phyloP scores from a whole-genome alignment of 2,888 invertebrate genomes.

The Acanthosoma haemorrhoidale region DNA sequence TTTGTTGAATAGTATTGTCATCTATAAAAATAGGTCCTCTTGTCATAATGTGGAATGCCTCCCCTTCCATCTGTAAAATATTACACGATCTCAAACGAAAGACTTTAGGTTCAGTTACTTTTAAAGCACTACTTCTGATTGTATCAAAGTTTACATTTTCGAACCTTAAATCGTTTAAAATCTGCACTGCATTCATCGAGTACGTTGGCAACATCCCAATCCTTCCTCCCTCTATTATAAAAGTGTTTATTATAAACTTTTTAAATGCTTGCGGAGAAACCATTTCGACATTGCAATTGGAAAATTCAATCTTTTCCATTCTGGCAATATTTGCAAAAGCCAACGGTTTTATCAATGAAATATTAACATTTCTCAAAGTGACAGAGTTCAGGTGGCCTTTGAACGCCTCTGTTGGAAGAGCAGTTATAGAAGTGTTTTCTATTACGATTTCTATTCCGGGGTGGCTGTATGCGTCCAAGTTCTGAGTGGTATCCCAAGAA shows the following conservation, averaged over 20 bases:
- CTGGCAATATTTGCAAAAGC: constrained; percentile 66
- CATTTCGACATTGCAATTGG: constrained; percentile 55
- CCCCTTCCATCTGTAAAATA: constrained; percentile 58
- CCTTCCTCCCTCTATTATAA: constrained; percentile 58
- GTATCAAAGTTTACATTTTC: constrained; percentile 59
- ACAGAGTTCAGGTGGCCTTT: constrained; percentile 58
- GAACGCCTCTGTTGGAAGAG: constrained; percentile 55
- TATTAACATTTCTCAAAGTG: constrained; percentile 56
- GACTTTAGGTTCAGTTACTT: constrained; percentile 57
- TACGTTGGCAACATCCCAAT: constrained; percentile 46
- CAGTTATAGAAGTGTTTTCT: constrained; percentile 48
- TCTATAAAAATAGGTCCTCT: constrained; percentile 60
- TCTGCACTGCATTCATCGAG: constrained; percentile 60
- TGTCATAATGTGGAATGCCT: constrained; percentile 58
- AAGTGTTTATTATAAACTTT: constrained; percentile 64
- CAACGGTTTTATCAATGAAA: constrained; percentile 61
- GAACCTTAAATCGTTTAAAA: constrained; percentile 60
- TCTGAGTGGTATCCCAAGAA: constrained; percentile 50
- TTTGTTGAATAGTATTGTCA: constrained; percentile 57
- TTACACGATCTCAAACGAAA: constrained; percentile 58
- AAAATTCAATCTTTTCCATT: constrained; percentile 56
- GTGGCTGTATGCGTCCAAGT: constrained; percentile 43
- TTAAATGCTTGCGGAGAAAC: constrained; percentile 71
- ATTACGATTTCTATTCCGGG: constrained; percentile 48
- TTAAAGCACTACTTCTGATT: constrained; percentile 65